Evolutionary conservation across 1,140 invertebrate species (phyloP), one percentile per base, ranked within the genome.

Genomic region (Pseudomyrmex dendroicus): DNA sequence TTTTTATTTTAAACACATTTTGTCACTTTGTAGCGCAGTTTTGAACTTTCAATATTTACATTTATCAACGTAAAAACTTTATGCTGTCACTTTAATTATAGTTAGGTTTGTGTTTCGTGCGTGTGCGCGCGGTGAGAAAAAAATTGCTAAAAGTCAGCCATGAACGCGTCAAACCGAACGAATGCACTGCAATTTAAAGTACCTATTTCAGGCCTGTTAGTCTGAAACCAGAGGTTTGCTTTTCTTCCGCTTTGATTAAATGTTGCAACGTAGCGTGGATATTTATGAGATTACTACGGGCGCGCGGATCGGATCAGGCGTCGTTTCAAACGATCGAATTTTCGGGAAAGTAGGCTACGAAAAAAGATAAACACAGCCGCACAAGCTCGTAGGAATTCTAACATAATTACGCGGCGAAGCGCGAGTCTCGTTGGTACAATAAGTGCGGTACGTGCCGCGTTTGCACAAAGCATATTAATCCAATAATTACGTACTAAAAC

Each of bases 251-350:
- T 56, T 80, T 61, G 54, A 74, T 73, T 82, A 54, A 70, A 35
- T 66, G 48, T 67, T 77, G 67, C 57, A 76, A 66, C 57, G 54
- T 68, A 48, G 64, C 62, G 67, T 73, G 82, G 66, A 70, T 84
- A 76, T 86, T 86, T 86, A 86, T 67, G 82, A 72, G 82, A 86
- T 62, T 67, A 59, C 82, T 56, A 54, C 67, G 54, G 22, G 48
- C 70, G 20, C 44, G 25, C 2, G 25, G 22, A 54, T 9, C 17
- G 35, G 25, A 9, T 52, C 78, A 54, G 74, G 84, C 82, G 73
- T 84, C 73, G 82, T 56, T 77, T 73, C 67, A 86, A 86, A 68
- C 82, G 85, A 86, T 76, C 84, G 84, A 72, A 82, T 83, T 84
- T 78, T 59, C 73, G 66, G 52, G 82, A 54, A 73, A 67, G 73